Percentiles rank a stretch among this genome's conserved stretches.
phyloP scores from a whole-genome alignment of 2,888 invertebrate species.

The Camponotus fellah region DNA sequence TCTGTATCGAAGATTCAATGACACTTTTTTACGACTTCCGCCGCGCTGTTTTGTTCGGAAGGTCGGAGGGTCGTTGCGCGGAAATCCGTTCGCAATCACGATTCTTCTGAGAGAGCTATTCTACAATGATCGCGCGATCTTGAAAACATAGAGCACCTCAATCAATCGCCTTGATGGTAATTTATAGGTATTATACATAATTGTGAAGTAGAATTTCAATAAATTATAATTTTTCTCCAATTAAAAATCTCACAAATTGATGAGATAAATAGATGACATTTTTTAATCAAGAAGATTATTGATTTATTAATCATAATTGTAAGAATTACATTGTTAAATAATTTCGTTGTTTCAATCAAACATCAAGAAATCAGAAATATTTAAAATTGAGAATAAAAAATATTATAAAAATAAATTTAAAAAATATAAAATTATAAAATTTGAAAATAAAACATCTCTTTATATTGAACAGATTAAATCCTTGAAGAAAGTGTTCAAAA shows the following conservation, averaged over 20 bases:
- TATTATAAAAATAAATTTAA: not conserved
- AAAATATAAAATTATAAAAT: not conserved
- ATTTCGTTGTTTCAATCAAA: not conserved
- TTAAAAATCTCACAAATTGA: not conserved
- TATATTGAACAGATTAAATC: not conserved
- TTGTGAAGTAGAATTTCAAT: not conserved
- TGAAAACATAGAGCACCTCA: not conserved
- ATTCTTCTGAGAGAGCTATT: not conserved
- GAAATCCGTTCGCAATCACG: not conserved
- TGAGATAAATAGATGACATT: not conserved
- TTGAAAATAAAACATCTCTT: not conserved
- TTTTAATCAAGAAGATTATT: not conserved
- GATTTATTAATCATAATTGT: not conserved
- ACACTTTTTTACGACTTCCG: constrained; percentile 71
- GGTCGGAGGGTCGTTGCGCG: constrained; percentile 38
- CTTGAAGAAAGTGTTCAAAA: not conserved
- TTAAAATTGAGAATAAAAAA: not conserved
- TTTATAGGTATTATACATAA: not conserved
- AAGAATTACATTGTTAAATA: not conserved
- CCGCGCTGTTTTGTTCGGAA: constrained; percentile 55
- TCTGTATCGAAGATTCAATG: constrained; percentile 51
- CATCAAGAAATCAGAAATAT: not conserved
- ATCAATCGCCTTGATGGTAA: too few species aligned
- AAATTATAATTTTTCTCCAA: not conserved
- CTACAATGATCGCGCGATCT: not conserved